Conservation (phyloP, 2,113 vertebrate species). For the Aspidoscelis tigris region DNA sequence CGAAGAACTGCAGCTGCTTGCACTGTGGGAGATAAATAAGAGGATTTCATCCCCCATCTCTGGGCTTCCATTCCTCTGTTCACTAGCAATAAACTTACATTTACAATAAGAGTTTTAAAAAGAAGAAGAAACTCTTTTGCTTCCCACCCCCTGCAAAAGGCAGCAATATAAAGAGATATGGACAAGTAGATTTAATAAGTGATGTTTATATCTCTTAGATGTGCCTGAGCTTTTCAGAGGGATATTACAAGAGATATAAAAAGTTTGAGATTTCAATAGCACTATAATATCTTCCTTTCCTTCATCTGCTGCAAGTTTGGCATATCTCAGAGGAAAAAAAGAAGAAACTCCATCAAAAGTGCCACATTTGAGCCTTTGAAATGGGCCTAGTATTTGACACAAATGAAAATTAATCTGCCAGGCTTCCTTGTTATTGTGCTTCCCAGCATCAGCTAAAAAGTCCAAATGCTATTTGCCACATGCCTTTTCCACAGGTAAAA, state of each 20-base stretch:
- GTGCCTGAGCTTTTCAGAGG: slow-evolving; percentile 26
- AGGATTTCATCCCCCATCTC: slow-evolving; percentile 10
- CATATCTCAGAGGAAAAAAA: slow-evolving; percentile 15
- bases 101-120: not conserved
- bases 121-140: not conserved
- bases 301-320: not conserved
- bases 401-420: slow-evolving; percentile 28
- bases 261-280: slow-evolving; percentile 27
- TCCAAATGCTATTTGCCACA: slow-evolving; percentile 15
- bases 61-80: slow-evolving; percentile 23
- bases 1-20: slow-evolving; percentile 15
- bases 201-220: slow-evolving; percentile 33
- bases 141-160: slow-evolving; percentile 22
- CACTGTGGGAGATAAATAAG: slow-evolving; percentile 16
- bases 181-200: slow-evolving; percentile 34
- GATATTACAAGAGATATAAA: slow-evolving; percentile 9
- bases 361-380: slow-evolving; percentile 17
- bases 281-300: not conserved
- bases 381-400: not conserved
- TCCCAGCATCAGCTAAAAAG: slow-evolving; percentile 19
- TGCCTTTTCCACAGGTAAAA: not conserved
- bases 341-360: not conserved
- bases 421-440: slow-evolving; percentile 20
- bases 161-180: slow-evolving; percentile 27
- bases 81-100: slow-evolving; percentile 22